Evolutionary conservation across 1,140 invertebrate species (phyloP).

Genomic region (Sycobia sp.): DNA sequence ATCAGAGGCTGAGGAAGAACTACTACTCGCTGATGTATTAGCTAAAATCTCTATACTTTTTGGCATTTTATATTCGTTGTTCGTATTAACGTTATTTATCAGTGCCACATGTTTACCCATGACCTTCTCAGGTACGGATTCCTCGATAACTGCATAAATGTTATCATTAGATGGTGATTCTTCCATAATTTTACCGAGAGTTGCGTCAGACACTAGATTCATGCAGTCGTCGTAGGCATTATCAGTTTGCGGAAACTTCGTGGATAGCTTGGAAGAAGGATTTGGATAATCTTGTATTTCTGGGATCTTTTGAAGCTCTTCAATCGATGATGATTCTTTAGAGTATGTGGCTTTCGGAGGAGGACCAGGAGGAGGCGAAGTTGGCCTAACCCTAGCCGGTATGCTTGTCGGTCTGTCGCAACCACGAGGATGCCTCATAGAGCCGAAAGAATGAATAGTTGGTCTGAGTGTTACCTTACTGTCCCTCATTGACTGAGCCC

Average conservation of each 20-base stretch:
- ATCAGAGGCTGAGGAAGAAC: slow-evolving; percentile 47
- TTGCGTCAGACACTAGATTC: slow-evolving; percentile 65
- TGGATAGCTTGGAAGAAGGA: not conserved
- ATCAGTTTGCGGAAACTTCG: slow-evolving; percentile 44
- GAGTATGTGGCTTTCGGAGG: slow-evolving; percentile 49
- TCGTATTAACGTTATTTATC: too few species aligned
- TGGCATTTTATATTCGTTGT: slow-evolving; percentile 61
- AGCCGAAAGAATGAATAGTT: slow-evolving; percentile 76
- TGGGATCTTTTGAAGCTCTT: slow-evolving; percentile 57
- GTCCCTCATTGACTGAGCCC: slow-evolving; percentile 78
- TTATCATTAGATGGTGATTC: slow-evolving; percentile 71
- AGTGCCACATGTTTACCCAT: slow-evolving; percentile 34
- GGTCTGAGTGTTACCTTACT: slow-evolving; percentile 64
- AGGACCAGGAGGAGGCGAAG: slow-evolving; percentile 69
- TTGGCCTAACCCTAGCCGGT: slow-evolving; percentile 65
- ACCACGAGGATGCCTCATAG: slow-evolving; percentile 69
- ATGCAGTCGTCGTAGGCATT: slow-evolving; percentile 77
- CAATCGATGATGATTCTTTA: too few species aligned
- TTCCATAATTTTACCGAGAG: slow-evolving; percentile 69
- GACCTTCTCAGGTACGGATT: slow-evolving; percentile 59
- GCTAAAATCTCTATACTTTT: slow-evolving; percentile 38
- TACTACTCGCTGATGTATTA: too few species aligned
- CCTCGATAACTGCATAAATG: slow-evolving; percentile 86
- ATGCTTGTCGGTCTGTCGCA: slow-evolving; percentile 71
- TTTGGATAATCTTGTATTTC: slow-evolving; percentile 64